A percentile compares a stretch with the other conserved stretches of the same genome.
phyloP scores from a whole-genome alignment of 2,888 invertebrate genomes.

The Melieria omissa region DNA sequence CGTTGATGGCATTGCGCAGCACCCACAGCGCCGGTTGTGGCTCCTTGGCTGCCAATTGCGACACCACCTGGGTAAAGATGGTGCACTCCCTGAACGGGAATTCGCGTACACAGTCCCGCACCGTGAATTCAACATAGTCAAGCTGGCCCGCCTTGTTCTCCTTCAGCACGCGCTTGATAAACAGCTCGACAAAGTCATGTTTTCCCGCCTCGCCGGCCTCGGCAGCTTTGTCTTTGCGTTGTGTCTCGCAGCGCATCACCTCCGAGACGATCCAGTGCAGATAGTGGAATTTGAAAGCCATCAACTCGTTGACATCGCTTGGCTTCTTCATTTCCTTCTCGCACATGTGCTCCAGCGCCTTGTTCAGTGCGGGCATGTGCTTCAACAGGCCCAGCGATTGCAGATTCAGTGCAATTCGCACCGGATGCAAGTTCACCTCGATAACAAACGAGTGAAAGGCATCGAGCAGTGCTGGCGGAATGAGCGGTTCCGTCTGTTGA shows the following conservation, averaged over 20 bases:
- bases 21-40: conserved; percentile 76
- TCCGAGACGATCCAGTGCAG: conserved; percentile 79
- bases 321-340: conserved; percentile 88
- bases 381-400: conserved; percentile 79
- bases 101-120: conserved; percentile 87
- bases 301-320: conserved; percentile 86
- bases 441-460: conserved; percentile 87
- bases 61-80: conserved; percentile 84
- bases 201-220: conserved; percentile 52
- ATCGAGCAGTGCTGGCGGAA: conserved; percentile 78
- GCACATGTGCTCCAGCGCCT: conserved; percentile 84
- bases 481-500: conserved; percentile 79
- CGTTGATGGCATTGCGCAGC: conserved; percentile 85
- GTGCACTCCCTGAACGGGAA: conserved; percentile 92
- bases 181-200: conserved; percentile 77
- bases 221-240: conserved; percentile 64
- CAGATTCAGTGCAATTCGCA: conserved; percentile 82
- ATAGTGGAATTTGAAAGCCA: conserved; percentile 91
- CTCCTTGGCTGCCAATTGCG: conserved; percentile 80
- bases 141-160: conserved; percentile 77
- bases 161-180: conserved; percentile 80
- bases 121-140: conserved; percentile 77
- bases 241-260: conserved; percentile 74
- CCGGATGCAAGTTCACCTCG: conserved; percentile 87
- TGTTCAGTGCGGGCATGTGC: conserved; percentile 78